Conservation (phyloP, 2,113 vertebrate species). For the Tapirus terrestris region DNA sequence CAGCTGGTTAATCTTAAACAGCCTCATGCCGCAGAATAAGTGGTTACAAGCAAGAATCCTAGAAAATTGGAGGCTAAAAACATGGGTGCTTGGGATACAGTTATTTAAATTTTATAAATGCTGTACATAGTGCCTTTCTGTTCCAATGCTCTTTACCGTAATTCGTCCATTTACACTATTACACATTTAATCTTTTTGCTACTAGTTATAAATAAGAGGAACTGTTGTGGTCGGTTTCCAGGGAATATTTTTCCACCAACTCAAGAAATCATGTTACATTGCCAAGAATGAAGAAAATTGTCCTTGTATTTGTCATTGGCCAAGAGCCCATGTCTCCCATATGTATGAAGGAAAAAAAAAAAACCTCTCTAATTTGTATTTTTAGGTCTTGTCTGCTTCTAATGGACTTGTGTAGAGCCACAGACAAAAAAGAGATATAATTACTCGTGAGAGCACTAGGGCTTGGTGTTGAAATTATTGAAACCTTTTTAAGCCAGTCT, state of each 20-base stretch:
- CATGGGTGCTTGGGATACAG: slow-evolving; percentile 67
- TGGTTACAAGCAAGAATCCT: slow-evolving; percentile 81
- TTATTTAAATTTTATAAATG: slow-evolving; percentile 84
- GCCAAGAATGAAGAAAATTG: slow-evolving; percentile 80
- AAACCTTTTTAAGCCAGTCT: neutral
- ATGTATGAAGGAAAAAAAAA: neutral
- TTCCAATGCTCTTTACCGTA: slow-evolving; percentile 80
- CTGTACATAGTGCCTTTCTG: slow-evolving; percentile 76
- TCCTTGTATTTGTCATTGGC: slow-evolving; percentile 74
- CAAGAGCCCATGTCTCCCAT: slow-evolving; percentile 63
- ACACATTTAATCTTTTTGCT: slow-evolving; percentile 75
- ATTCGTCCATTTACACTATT: slow-evolving; percentile 80
- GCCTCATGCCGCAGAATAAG: slow-evolving; percentile 72
- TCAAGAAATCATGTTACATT: slow-evolving; percentile 80
- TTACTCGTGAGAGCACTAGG: neutral
- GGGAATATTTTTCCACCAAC: slow-evolving; percentile 78
- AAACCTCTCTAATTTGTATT: slow-evolving; percentile 56
- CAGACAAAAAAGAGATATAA: slow-evolving; percentile 34
- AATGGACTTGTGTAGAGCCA: slow-evolving; percentile 29
- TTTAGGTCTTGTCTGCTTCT: slow-evolving; percentile 71
- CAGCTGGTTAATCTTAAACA: slow-evolving; percentile 76
- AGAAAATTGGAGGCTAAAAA: slow-evolving; percentile 62
- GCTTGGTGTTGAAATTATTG: neutral
- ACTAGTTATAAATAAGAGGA: slow-evolving; percentile 78
- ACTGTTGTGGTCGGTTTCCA: slow-evolving; percentile 79